Base-by-base conservation (phyloP, 2,113 vertebrate genomes). In the Amazona vittata region DNA sequence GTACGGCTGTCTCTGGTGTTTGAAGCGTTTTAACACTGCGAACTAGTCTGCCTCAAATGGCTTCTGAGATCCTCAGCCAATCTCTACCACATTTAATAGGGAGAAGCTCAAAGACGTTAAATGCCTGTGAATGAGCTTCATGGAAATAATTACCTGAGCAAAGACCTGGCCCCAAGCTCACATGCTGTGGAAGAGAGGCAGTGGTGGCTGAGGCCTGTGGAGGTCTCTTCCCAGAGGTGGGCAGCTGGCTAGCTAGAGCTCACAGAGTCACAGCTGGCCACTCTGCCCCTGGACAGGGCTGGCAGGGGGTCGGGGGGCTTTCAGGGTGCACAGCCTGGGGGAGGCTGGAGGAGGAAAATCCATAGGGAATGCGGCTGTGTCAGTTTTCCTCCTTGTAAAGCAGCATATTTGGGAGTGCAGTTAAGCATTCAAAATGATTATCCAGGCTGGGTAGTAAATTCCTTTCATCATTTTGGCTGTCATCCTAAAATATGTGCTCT, bases 401-500 rank as follows among this genome's bases (percentile, higher is more conserved):
- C 93, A 75, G 47, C 12, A 0, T 47, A 68, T 82, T 79, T 89
- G 49, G 74, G 74, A 96, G 81, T 3, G 16, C 91, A 94, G 93
- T 79, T 94, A 93, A 89, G 89, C 93, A 82, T 96, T 95, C 94
- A 64, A 25, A 87, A 87, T 79, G 18, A 95, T 96, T 94, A 97
- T 86, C 47, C 25, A 91, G 95, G 83, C 93, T 75, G 91, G 77
- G 86, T 64, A 84, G 91, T 91, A 91, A 95, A 96, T 91, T 94
- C 89, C 91, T 96, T 96, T 96, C 95, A 96, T 96, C 84, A 47
- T 94, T 96, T 93, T 94, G 95, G 94, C 96, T 94, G 92, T 94
- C 94, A 95, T 90, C 94, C 47, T 86, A 90, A 96, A 95, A 92
- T 92, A 93, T 29, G 89, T 87, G 90, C 90, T 95, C 94, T 90